Evolutionary conservation across 2,888 invertebrate species (phyloP).

Genomic region (Aleiodes testaceus): DNA sequence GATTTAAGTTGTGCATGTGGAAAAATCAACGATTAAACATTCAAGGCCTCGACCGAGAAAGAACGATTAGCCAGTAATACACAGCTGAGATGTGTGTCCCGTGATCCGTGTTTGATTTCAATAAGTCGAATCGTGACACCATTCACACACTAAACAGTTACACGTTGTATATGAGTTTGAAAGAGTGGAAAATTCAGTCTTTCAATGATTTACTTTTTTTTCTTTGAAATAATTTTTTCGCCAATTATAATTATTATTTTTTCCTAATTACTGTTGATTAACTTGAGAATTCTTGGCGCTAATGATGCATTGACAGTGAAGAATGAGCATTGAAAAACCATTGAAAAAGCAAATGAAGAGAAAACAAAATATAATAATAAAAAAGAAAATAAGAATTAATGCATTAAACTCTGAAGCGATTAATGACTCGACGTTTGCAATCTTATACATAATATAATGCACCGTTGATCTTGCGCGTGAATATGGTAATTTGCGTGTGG

Average conservation of each 20-base stretch:
- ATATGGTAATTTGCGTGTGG: slow-evolving; percentile 37
- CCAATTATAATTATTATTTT: not conserved
- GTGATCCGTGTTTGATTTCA: slow-evolving; percentile 45
- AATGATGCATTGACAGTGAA: slow-evolving; percentile 19
- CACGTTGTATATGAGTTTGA: not conserved
- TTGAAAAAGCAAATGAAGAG: not conserved
- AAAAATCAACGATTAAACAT: slow-evolving; percentile 61
- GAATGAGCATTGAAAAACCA: slow-evolving; percentile 11
- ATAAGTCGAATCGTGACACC: slow-evolving; percentile 37
- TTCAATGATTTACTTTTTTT: not conserved
- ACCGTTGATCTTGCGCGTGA: slow-evolving; percentile 32
- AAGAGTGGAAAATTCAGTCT: slow-evolving; percentile 3
- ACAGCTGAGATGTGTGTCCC: slow-evolving; percentile 12
- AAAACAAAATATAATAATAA: not conserved
- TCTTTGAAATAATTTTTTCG: not conserved
- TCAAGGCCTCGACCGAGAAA: slow-evolving; percentile 57
- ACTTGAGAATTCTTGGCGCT: not conserved
- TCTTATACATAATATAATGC: slow-evolving; percentile 36
- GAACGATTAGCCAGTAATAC: slow-evolving; percentile 49
- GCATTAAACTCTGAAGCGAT: slow-evolving; percentile 30
- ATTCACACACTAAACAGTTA: slow-evolving; percentile 32
- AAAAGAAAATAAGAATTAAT: slow-evolving; percentile 16
- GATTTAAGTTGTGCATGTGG: slow-evolving; percentile 53
- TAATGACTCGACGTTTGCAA: slow-evolving; percentile 38
- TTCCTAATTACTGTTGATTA: slow-evolving; percentile 10